Conservation (phyloP, 2,113 vertebrate genomes). For the Pithys albifrons region DNA sequence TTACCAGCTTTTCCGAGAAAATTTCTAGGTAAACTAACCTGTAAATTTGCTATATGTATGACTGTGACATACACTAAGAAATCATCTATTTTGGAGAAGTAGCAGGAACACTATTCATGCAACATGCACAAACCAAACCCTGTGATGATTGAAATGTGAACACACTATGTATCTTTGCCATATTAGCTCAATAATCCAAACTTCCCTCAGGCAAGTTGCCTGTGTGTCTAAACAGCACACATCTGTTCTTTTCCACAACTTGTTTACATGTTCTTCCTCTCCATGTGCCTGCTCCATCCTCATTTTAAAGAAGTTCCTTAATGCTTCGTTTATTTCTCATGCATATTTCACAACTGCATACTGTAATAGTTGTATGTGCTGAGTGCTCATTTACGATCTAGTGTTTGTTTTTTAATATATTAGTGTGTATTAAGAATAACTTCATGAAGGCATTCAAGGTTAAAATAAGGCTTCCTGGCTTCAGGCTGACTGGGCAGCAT, state of each 20-base stretch:
- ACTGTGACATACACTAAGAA: neutral
- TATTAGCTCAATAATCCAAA: constrained; percentile 31
- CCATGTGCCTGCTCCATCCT: neutral
- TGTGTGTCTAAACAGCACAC: constrained; percentile 37
- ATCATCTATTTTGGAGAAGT: neutral
- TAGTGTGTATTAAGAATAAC: neutral
- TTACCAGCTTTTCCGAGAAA: neutral
- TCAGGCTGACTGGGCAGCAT: constrained; percentile 13
- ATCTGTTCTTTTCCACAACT: constrained; percentile 56
- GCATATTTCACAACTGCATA: neutral
- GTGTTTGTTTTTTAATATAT: neutral
- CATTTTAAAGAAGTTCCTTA: constrained; percentile 25
- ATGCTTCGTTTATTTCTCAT: neutral
- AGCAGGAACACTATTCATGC: neutral
- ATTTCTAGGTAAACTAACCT: neutral
- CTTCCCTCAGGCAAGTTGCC: constrained; percentile 13
- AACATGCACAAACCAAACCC: neutral
- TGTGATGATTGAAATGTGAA: constrained; percentile 16
- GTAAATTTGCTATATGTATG: neutral
- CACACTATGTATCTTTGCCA: constrained; percentile 11
- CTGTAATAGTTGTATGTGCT: neutral
- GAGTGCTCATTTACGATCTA: neutral
- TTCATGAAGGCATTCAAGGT: constrained; percentile 28
- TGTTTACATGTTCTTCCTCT: constrained; percentile 45
- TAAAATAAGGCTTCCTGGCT: constrained; percentile 41